Percentiles rank a stretch among this genome's conserved stretches.
Evolutionary conservation across 2,113 vertebrate species (phyloP).

Genomic region (Oreochromis tanganicae): DNA sequence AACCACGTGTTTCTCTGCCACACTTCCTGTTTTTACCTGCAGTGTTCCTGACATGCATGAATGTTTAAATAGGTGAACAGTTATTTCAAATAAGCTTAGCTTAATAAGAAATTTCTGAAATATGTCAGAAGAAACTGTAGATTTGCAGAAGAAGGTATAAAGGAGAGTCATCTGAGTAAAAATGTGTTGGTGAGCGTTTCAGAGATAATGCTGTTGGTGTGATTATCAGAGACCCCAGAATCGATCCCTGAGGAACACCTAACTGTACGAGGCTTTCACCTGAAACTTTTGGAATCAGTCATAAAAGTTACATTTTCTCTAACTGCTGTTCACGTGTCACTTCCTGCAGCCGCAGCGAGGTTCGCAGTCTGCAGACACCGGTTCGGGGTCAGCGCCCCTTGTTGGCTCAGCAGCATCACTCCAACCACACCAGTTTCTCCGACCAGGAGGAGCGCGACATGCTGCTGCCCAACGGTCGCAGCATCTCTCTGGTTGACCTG

Average conservation of each 20-base stretch:
- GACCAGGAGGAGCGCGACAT: constrained; percentile 81
- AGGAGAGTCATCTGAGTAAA: not conserved
- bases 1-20: not conserved
- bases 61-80: not conserved
- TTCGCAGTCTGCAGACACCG: constrained; percentile 78
- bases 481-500: constrained; percentile 92
- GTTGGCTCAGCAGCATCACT: constrained; percentile 79
- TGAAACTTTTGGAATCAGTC: not conserved
- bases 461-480: constrained; percentile 81
- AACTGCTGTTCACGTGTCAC: not conserved
- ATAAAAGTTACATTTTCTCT: not conserved
- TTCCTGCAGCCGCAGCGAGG: constrained; percentile 70
- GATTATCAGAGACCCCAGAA: not conserved
- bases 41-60: not conserved
- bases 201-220: not conserved
- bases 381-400: constrained; percentile 76
- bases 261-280: not conserved
- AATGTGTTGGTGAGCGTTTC: not conserved
- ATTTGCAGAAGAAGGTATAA: not conserved
- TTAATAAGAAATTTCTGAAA: not conserved
- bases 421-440: constrained; percentile 78
- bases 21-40: not conserved
- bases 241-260: not conserved
- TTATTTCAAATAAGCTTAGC: not conserved
- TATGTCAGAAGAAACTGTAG: not conserved